Conservation (phyloP, 2,888 invertebrate species). For the Lasioglossum lativentre region DNA sequence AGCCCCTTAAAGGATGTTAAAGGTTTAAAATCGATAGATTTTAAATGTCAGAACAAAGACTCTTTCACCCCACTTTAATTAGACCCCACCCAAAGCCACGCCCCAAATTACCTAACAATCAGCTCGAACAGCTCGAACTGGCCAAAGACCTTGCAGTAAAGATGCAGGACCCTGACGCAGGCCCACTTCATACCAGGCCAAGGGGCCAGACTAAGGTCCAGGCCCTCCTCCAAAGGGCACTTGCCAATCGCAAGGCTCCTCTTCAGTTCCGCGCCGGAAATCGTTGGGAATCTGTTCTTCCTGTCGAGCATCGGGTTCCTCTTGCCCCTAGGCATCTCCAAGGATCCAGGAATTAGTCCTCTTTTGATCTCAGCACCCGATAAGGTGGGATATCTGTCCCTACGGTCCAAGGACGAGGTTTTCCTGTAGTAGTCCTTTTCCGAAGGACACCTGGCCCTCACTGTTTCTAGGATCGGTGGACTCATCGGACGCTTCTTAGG, state of each 20-base stretch:
- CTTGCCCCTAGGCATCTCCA: constrained; percentile 53
- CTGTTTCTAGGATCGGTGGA: constrained; percentile 70
- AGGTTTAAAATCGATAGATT: too few relatives aligned
- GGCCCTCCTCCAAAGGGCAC: constrained; percentile 85
- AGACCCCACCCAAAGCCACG: not conserved
- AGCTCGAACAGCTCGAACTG: constrained; percentile 92
- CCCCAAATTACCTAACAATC: constrained; percentile 89
- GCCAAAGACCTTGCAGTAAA: constrained; percentile 95
- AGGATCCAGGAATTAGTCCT: constrained; percentile 61
- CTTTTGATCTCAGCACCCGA: constrained; percentile 80
- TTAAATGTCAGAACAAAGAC: too few relatives aligned
- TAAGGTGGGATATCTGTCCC: constrained; percentile 81
- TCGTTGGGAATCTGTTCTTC: constrained; percentile 80
- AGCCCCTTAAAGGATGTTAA: too few relatives aligned
- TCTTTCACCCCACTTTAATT: not conserved
- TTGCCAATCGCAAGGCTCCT: constrained; percentile 80
- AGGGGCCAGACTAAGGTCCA: constrained; percentile 86
- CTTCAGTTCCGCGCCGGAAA: constrained; percentile 81
- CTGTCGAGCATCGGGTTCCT: constrained; percentile 81
- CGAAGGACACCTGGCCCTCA: constrained; percentile 78
- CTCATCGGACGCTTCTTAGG: constrained; percentile 79
- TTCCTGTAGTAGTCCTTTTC: constrained; percentile 82
- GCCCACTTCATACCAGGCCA: constrained; percentile 95
- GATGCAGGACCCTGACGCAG: constrained; percentile 92
- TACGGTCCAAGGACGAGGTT: constrained; percentile 78